These are phyloP conservation scores for Rhincodon typus DNA, from an alignment of 2,797 vertebrate genomes.

Conservation along the genomic window DNA sequence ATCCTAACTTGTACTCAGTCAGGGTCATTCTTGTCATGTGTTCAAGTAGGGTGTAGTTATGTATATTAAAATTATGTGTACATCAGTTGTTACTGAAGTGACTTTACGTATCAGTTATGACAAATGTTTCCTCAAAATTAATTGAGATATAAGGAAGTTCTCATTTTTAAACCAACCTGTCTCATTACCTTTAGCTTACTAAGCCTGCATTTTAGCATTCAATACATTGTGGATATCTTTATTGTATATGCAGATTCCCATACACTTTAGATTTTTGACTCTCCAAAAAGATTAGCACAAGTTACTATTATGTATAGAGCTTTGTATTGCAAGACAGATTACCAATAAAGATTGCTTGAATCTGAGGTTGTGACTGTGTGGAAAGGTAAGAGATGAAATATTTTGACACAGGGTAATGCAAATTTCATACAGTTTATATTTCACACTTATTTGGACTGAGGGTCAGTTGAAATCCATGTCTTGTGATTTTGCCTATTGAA, in stretches of 20 bases:
- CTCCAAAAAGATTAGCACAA: not conserved
- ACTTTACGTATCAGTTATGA: too few relatives aligned
- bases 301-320: not conserved
- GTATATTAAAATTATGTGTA: not conserved
- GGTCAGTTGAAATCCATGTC: not conserved
- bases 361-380: not conserved
- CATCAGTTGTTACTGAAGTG: not conserved
- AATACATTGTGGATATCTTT: not conserved
- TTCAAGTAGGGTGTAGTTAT: not conserved
- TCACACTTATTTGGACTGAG: not conserved
- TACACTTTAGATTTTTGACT: not conserved
- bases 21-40: not conserved
- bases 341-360: not conserved
- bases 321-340: not conserved
- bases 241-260: not conserved
- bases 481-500: not conserved
- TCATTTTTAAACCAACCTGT: not conserved
- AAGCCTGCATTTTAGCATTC: not conserved
- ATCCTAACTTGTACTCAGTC: not conserved
- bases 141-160: not conserved
- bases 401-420: not conserved
- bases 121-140: not conserved
- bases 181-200: not conserved
- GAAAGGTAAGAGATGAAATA: not conserved
- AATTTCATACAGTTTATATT: not conserved